Evolutionary conservation across 2,888 invertebrate species (phyloP), one percentile per base, ranked within the genome.

Genomic region (Calliopum simillimum): DNA sequence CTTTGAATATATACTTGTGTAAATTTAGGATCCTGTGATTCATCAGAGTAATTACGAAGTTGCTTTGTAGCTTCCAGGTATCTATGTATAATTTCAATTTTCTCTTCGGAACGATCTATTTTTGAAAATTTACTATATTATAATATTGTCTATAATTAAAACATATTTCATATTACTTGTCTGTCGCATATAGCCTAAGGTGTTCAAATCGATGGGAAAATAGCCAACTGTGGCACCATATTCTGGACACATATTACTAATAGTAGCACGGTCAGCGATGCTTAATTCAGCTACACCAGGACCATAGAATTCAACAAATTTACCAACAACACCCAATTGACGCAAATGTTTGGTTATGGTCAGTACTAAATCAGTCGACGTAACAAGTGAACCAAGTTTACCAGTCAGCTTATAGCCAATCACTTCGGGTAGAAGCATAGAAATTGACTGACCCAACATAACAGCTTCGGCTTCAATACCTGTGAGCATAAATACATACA

Each of bases 381-480:
- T 99, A 13, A 92, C 94, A 58, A 95, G 90, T 2, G 93, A 92
- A 80, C 90, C 91, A 68, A 99, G 86, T 74, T 90, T 89, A 2
- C 99, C 99, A 1, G 90, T 88, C 56, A 99, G 87, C 81, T 92
- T 93, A 87, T 98, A 99, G 0, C 99, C 99, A 21, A 99, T 94
- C 21, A 99, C 99, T 86, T 97, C 91, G 0, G 99, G 99, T 53
- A 99, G 85, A 75, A 98, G 88, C 98, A 99, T 98, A 69, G 96
- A 95, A 80, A 99, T 98, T 0, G 98, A 93, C 84, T 99, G 98
- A 0, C 98, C 98, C 79, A 99, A 86, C 99, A 99, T 99, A 53
- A 98, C 99, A 3, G 99, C 98, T 85, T 99, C 99, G 0, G 99
- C 99, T 89, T 99, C 99, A 77, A 99, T 99, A 66, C 95, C 94